A percentile compares a stretch with the other conserved stretches of the same genome.
These are phyloP conservation scores for Heliconius hortense DNA, from an alignment of 2,888 invertebrate genomes.

Conservation along the genomic window DNA sequence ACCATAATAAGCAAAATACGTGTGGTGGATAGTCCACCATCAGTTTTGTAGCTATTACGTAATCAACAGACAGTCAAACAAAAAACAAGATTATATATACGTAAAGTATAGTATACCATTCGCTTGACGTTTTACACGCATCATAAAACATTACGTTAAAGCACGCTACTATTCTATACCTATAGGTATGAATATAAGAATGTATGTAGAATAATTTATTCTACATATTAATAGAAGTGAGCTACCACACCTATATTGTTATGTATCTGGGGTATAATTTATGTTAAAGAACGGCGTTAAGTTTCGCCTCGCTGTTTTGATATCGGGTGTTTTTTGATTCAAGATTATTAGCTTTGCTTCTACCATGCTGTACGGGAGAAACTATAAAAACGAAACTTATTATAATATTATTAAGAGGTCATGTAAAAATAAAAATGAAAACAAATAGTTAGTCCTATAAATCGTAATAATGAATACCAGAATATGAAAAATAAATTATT, in stretches of 20 bases:
- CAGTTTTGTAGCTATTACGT: conserved; percentile 5
- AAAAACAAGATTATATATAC: conserved; percentile 19
- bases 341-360: background rate
- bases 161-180: conserved; percentile 51
- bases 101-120: background rate
- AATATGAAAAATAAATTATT: too few species aligned
- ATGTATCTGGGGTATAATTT: background rate
- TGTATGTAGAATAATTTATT: conserved; percentile 29
- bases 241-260: background rate
- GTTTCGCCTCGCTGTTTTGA: too few species aligned
- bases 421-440: too few species aligned
- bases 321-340: background rate
- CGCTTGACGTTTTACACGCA: conserved; percentile 54
- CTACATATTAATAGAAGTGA: conserved; percentile 20
- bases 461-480: too few species aligned
- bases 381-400: too few species aligned
- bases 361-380: too few species aligned
- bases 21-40: too few species aligned
- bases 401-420: too few species aligned
- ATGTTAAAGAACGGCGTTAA: too few species aligned
- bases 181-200: background rate
- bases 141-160: conserved; percentile 59
- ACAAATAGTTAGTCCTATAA: too few species aligned
- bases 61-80: conserved; percentile 6
- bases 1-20: too few species aligned